A percentile compares a stretch with the other conserved stretches of the same genome.
These are phyloP conservation scores for Sorex araneus DNA, from an alignment of 2,113 vertebrate species.

Conservation along the genomic window DNA sequence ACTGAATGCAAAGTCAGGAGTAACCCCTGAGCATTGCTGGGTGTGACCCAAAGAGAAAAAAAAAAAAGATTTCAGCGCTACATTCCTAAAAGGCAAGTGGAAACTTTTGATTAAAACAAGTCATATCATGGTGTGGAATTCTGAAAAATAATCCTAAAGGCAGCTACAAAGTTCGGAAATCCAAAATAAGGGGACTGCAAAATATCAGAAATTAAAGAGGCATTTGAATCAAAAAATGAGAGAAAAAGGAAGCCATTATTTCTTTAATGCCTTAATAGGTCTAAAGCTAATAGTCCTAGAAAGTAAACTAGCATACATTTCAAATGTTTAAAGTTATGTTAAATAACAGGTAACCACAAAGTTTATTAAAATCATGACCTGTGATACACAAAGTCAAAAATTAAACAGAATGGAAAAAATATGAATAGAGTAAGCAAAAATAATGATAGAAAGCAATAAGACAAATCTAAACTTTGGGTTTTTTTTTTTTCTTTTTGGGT, in stretches of 20 bases:
- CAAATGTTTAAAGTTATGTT: constrained; percentile 32
- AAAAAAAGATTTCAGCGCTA: no score
- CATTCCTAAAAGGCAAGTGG: constrained; percentile 70
- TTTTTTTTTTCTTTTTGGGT: no score
- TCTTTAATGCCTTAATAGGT: neutral
- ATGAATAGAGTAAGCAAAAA: neutral
- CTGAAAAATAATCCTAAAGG: neutral
- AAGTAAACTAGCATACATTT: constrained; percentile 27
- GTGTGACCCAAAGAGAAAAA: no score
- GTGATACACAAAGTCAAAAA: constrained; percentile 29
- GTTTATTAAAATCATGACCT: neutral
- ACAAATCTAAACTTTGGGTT: constrained; percentile 43
- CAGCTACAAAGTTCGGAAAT: constrained; percentile 30
- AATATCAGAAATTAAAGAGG: constrained; percentile 13
- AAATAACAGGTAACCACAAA: neutral
- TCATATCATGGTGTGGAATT: constrained; percentile 23
- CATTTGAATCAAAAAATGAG: constrained; percentile 17
- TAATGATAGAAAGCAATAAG: neutral
- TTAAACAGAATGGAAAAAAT: constrained; percentile 8
- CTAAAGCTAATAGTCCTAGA: constrained; percentile 21
- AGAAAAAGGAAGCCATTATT: neutral
- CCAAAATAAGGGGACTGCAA: neutral
- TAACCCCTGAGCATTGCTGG: no score
- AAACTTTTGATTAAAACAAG: constrained; percentile 37
- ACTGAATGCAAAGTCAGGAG: no score